Percentiles rank a stretch among this genome's conserved stretches.
Conservation (phyloP, 2,797 vertebrate genomes). For the Dromococcyx pavoninus region DNA sequence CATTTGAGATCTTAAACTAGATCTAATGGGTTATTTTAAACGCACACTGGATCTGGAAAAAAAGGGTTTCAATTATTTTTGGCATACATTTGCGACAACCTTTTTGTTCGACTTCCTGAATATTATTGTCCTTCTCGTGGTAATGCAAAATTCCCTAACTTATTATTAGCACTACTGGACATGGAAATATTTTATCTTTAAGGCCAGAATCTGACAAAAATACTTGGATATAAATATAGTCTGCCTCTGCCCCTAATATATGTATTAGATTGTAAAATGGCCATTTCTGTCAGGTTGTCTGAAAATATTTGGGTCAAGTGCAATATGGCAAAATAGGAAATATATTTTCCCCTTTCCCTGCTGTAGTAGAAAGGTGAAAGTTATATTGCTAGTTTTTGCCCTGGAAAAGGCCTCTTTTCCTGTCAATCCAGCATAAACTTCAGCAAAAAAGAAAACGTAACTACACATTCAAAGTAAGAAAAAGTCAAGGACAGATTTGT, state of each 20-base stretch:
- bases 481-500: not conserved
- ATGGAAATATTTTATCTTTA: not conserved
- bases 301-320: slow-evolving; percentile 13
- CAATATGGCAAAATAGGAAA: not conserved
- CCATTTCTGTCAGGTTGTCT: not conserved
- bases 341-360: not conserved
- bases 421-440: not conserved
- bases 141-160: not conserved
- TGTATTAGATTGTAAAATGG: not conserved
- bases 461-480: not conserved
- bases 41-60: not conserved
- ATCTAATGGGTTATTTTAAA: not conserved
- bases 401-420: not conserved
- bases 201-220: not conserved
- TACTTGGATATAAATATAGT: not conserved
- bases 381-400: not conserved
- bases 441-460: not conserved
- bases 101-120: not conserved
- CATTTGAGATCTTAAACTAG: not conserved
- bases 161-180: not conserved
- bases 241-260: not conserved
- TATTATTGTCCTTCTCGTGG: not conserved
- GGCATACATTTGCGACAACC: not conserved
- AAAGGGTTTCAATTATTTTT: not conserved
- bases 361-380: not conserved